Evolutionary conservation across 2,113 vertebrate species (phyloP).

Genomic region (Numenius arquata): DNA sequence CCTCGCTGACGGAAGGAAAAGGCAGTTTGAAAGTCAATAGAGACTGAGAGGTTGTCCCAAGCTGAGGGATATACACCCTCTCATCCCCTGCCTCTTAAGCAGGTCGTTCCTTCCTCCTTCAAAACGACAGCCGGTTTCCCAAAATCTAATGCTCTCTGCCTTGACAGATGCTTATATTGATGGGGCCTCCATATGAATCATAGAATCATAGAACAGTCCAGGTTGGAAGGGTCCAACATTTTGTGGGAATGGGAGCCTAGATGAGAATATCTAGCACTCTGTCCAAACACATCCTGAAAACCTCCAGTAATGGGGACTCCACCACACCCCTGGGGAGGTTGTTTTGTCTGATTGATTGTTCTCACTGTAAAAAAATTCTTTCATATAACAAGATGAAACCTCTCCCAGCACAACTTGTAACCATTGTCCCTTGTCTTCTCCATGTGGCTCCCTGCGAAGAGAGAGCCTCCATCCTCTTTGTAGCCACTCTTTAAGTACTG

Average conservation of each 20-base stretch:
- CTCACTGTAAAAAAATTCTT: background rate
- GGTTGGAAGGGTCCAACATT: background rate
- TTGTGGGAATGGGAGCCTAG: background rate
- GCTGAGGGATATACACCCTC: background rate
- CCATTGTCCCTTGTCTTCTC: background rate
- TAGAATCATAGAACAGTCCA: background rate
- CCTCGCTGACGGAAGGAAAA: background rate
- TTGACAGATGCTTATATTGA: background rate
- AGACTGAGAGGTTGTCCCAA: rapidly evolving
- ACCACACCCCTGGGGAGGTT: background rate
- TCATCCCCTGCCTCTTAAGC: background rate
- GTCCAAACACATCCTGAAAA: background rate
- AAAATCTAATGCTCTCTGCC: background rate
- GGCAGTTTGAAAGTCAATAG: background rate
- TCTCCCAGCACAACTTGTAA: background rate
- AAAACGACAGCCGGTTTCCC: background rate
- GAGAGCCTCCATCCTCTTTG: background rate
- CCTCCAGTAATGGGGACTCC: background rate
- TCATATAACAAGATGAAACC: background rate
- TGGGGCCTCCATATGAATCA: background rate
- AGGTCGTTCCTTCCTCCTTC: background rate
- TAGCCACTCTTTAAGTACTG: background rate
- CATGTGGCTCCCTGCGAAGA: background rate
- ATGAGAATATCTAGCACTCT: background rate
- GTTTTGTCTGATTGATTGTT: background rate